Evolutionary conservation across 2,797 vertebrate species (phyloP).

Genomic region (Sebastes trivittatus): DNA sequence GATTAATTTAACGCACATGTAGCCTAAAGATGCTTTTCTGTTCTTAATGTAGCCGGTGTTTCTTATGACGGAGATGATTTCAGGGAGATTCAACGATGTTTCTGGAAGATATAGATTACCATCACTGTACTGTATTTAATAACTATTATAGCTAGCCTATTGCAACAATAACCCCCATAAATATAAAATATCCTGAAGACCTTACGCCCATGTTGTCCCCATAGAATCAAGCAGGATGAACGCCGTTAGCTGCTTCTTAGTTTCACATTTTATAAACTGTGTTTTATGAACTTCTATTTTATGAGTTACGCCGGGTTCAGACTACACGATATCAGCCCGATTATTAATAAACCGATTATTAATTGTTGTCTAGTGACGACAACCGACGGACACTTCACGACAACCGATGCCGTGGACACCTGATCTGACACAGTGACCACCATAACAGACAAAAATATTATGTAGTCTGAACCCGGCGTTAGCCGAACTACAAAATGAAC

Average conservation of each 20-base stretch:
- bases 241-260: neutral
- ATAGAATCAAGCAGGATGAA: neutral
- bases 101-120: neutral
- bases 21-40: constrained; percentile 11
- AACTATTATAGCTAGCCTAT: neutral
- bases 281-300: neutral
- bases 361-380: no score
- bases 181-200: no score
- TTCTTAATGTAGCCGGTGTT: neutral
- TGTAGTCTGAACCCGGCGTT: neutral
- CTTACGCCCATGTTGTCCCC: neutral
- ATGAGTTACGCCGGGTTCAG: neutral
- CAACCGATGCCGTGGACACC: no score
- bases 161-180: no score
- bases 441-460: neutral
- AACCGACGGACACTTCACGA: no score
- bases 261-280: neutral
- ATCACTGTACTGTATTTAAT: neutral
- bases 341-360: no score
- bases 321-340: neutral
- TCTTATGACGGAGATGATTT: neutral
- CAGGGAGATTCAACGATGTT: neutral
- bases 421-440: no score
- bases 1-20: constrained; percentile 22
- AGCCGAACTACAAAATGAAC: no score